Percentiles rank a stretch among this genome's conserved stretches.
Conservation (phyloP, 2,888 invertebrate species). For the Choristoneura rosaceana region DNA sequence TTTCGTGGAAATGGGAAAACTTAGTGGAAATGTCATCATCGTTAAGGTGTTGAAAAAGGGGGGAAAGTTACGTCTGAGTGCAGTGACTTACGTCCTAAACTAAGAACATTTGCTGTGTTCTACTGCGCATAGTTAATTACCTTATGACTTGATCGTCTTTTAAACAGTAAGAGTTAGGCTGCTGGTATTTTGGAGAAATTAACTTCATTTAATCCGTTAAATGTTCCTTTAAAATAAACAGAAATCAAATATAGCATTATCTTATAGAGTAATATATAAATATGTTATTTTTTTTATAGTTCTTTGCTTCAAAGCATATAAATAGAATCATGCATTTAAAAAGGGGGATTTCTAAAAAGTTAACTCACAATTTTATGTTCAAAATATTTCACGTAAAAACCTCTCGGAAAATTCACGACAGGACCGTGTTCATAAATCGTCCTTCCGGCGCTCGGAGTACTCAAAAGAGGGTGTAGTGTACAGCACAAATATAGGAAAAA, state of each 20-base stretch:
- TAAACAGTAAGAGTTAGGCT: no score
- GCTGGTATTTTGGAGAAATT: no score
- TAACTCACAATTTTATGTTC: background rate
- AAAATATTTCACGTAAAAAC: background rate
- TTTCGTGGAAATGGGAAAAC: constrained; percentile 28
- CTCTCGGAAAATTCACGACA: constrained; percentile 9
- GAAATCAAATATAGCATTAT: no score
- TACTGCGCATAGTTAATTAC: no score
- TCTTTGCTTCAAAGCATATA: background rate
- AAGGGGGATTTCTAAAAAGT: background rate
- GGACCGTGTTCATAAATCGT: constrained; percentile 11
- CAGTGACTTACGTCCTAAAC: no score
- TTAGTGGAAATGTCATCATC: constrained; percentile 10
- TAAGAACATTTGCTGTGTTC: no score
- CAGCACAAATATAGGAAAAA: constrained; percentile 17
- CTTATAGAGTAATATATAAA: no score
- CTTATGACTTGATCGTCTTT: no score
- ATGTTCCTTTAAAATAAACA: no score
- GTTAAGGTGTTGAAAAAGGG: background rate
- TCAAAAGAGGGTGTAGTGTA: constrained; percentile 8
- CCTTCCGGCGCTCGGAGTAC: background rate
- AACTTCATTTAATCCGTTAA: no score
- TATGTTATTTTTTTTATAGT: no score
- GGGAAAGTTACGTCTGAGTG: background rate
- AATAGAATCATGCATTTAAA: background rate